Conservation (phyloP, 2,113 vertebrate genomes). For the Nestor notabilis region DNA sequence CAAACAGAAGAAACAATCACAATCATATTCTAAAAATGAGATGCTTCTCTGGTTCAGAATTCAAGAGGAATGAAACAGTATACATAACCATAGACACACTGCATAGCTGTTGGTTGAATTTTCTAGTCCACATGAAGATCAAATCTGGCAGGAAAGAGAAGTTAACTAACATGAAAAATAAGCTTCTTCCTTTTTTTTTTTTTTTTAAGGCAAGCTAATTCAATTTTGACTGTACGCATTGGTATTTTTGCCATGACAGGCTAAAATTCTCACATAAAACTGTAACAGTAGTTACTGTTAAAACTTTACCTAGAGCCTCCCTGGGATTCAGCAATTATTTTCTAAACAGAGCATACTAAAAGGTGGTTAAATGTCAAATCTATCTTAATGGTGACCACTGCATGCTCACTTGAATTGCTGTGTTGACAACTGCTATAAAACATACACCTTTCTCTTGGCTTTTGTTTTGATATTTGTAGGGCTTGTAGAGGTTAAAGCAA, state of each 20-base stretch:
- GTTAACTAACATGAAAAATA: background rate
- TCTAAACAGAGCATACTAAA: background rate
- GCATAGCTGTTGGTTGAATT: background rate
- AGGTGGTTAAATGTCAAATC: slow-evolving; percentile 10
- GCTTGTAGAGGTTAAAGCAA: slow-evolving; percentile 70
- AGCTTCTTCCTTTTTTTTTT: background rate
- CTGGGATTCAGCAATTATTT: background rate
- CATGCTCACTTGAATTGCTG: background rate
- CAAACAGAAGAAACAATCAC: slow-evolving; percentile 25
- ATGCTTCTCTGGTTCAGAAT: background rate
- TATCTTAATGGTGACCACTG: background rate
- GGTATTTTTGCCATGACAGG: background rate
- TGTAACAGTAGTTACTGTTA: background rate
- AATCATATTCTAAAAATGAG: background rate
- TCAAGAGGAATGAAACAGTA: background rate
- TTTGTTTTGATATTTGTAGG: slow-evolving; percentile 55
- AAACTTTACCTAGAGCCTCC: background rate
- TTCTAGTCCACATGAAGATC: background rate
- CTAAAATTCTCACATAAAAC: background rate
- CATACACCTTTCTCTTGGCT: slow-evolving; percentile 7
- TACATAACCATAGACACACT: background rate
- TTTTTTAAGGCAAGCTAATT: background rate
- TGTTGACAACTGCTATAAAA: slow-evolving; percentile 29
- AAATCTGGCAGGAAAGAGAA: background rate
- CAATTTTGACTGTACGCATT: background rate